phyloP scores from a whole-genome alignment of 2,797 vertebrate species.

The Pipistrellus pipistrellus region DNA sequence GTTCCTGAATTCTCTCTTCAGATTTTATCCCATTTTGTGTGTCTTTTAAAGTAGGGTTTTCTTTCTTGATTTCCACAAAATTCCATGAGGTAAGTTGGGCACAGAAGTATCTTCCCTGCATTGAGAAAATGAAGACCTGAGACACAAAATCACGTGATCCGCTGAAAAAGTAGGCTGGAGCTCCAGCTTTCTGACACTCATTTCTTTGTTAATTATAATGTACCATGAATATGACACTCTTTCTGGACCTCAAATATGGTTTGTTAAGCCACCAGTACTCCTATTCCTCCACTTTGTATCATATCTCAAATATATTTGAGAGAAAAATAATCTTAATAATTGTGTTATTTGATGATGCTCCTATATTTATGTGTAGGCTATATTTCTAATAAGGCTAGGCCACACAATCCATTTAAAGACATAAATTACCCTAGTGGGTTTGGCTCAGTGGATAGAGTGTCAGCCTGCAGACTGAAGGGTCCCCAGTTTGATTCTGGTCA shows the following conservation, averaged over 20 bases:
- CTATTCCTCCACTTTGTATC: not conserved
- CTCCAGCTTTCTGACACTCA: not conserved
- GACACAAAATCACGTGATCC: not conserved
- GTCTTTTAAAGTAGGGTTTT: not conserved
- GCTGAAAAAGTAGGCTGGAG: not conserved
- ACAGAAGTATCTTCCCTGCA: not conserved
- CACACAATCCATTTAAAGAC: slow-evolving; percentile 7
- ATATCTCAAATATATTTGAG: slow-evolving; percentile 29
- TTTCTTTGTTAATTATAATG: not conserved
- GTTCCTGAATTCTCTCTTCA: not conserved
- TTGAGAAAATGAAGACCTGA: not conserved
- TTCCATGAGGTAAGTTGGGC: not conserved
- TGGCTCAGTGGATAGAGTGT: too few species aligned
- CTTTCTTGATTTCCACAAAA: not conserved
- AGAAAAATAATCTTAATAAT: not conserved
- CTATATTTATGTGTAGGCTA: not conserved
- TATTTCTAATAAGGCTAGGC: slow-evolving; percentile 23
- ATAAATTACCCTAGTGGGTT: not conserved
- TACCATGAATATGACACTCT: not conserved
- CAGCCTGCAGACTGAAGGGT: too few species aligned
- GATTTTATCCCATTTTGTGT: not conserved
- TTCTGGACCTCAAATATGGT: not conserved
- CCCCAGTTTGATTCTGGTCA: too few species aligned
- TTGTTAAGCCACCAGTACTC: not conserved
- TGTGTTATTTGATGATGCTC: slow-evolving; percentile 16